Base-by-base conservation (phyloP, 1,140 invertebrate genomes). In the Chymomyza costata region DNA sequence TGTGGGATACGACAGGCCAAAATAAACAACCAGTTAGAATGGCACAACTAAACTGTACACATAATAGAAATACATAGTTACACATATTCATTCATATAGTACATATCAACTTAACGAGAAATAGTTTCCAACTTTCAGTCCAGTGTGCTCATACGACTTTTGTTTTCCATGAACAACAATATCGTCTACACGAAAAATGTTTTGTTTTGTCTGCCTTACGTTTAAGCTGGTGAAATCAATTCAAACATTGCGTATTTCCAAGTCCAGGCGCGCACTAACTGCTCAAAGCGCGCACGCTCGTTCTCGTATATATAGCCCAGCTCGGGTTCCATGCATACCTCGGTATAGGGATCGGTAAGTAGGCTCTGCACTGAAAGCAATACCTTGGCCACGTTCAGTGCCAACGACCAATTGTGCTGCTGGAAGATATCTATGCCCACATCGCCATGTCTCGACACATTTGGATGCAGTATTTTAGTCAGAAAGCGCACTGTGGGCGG, bases 351-450 rank as follows among this genome's bases (percentile, higher is more conserved):
- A 87, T 98, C 96, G 0, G 96, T 98, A 13, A 98, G 88, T 28
- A 97, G 87, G 68, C 95, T 96, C 88, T 97, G 96, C 44, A 96
- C 92, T 48, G 94, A 95, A 37, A 96, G 91, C 45, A 96, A 89
- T 34, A 96, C 91, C 83, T 98, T 97, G 32, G 94, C 93, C 81
- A 97, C 93, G 8, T 96, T 97, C 16, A 98, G 86, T 7, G 95
- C 95, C 43, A 97, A 87, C 25, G 94, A 96, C 96, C 96, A 98
- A 86, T 97, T 97, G 85, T 97, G 94, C 81, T 96, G 94, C 80
- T 96, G 94, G 76, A 98, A 95, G 8, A 94, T 97, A 87, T 97
- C 96, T 52, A 97, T 94, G 21, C 96, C 96, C 52, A 97, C 95
- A 87, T 97, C 95, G n/a, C 96, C 96, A 84, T 98, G 96, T 7